Conservation (phyloP, 2,888 invertebrate species). For the Synergus japonicus region DNA sequence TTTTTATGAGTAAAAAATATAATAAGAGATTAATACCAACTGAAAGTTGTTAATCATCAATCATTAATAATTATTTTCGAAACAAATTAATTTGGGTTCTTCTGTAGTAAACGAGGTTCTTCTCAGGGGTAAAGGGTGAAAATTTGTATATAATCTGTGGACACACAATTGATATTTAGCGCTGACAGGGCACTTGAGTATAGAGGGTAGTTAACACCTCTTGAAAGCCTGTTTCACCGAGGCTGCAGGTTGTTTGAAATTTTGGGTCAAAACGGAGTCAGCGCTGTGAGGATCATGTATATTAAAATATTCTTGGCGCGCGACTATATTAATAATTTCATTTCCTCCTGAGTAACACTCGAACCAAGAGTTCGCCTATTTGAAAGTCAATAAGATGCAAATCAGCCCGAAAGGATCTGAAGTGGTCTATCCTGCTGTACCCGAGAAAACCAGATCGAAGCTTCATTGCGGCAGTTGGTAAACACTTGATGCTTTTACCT, state of each 20-base stretch:
- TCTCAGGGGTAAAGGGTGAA: background rate
- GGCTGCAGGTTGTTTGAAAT: constrained; percentile 59
- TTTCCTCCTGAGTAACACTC: constrained; percentile 67
- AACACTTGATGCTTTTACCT: constrained; percentile 73
- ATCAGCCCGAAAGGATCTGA: constrained; percentile 62
- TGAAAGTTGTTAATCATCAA: too few species aligned
- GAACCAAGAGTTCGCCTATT: constrained; percentile 65
- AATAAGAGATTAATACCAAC: too few species aligned
- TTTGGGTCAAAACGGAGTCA: constrained; percentile 63
- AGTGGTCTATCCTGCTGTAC: constrained; percentile 63
- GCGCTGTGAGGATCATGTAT: constrained; percentile 55
- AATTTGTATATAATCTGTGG: background rate
- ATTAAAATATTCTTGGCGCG: constrained; percentile 61
- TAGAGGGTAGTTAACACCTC: constrained; percentile 36
- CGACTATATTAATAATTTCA: constrained; percentile 71
- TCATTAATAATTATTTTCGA: background rate
- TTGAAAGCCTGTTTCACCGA: constrained; percentile 55
- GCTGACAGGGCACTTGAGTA: constrained; percentile 57
- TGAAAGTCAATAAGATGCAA: constrained; percentile 76
- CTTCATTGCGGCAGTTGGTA: constrained; percentile 69
- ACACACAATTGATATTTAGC: constrained; percentile 49
- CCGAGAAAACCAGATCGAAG: constrained; percentile 68
- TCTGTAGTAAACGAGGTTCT: background rate
- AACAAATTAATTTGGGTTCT: background rate
- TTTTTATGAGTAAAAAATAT: too few species aligned